Percentiles rank a stretch among this genome's conserved stretches.
These are phyloP conservation scores for Anguilla marmorata DNA, from an alignment of 2,797 vertebrate genomes.

Conservation along the genomic window DNA sequence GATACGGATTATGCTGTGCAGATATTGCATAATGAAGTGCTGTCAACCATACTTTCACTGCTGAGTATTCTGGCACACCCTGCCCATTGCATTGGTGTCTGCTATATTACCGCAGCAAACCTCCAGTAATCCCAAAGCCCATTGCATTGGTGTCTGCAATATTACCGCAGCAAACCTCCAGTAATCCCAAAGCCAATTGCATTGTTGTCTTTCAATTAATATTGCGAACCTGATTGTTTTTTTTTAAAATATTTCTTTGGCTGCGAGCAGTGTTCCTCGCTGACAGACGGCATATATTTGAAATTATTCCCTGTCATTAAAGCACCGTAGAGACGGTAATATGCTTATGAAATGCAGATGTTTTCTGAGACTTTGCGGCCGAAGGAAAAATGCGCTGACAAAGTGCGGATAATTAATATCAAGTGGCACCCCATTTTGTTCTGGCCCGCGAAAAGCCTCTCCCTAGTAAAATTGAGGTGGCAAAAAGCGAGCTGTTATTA, in stretches of 20 bases:
- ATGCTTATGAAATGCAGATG: neutral
- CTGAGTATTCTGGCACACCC: neutral
- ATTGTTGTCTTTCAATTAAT: neutral
- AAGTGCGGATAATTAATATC: slow-evolving; percentile 11
- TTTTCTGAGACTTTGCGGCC: neutral
- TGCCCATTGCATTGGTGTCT: neutral
- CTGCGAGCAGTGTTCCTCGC: neutral
- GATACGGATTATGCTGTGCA: neutral
- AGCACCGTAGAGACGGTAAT: neutral
- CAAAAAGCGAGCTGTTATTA: neutral
- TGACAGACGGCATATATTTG: neutral
- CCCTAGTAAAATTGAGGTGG: slow-evolving; percentile 3
- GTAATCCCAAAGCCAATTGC: neutral
- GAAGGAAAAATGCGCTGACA: neutral
- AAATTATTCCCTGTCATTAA: slow-evolving; percentile 8
- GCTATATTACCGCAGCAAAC: neutral
- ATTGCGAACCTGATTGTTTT: neutral
- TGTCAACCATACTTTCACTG: neutral
- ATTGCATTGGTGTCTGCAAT: neutral
- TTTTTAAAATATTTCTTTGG: neutral
- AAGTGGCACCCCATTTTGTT: neutral
- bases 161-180: neutral
- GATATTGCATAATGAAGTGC: neutral
- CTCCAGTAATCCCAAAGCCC: neutral
- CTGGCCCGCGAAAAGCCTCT: neutral